These are phyloP conservation scores for Loriculus beryllinus DNA, from an alignment of 2,797 vertebrate genomes.

Conservation along the genomic window DNA sequence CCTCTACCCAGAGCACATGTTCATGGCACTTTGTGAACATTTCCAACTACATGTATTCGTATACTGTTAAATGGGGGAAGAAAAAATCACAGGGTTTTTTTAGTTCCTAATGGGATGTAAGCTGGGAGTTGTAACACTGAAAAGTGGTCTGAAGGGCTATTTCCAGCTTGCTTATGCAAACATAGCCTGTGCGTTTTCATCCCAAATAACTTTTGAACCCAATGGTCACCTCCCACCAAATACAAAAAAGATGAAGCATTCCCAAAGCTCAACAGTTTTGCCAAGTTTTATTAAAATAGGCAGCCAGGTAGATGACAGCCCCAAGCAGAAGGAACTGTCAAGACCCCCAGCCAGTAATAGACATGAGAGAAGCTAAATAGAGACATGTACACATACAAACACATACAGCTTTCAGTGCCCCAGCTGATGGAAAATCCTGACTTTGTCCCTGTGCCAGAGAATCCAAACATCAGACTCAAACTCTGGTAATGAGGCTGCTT, in stretches of 20 bases:
- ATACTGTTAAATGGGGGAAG: background rate
- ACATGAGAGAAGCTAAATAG: background rate
- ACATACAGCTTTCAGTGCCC: background rate
- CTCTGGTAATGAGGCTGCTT: constrained; percentile 12
- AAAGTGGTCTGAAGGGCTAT: background rate
- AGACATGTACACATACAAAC: accelerated
- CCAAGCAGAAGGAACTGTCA: background rate
- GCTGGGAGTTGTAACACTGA: background rate
- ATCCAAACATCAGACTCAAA: background rate
- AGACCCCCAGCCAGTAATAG: background rate
- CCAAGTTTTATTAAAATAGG: background rate
- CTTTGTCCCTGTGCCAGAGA: background rate
- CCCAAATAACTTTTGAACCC: background rate
- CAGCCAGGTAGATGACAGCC: background rate
- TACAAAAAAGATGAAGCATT: background rate
- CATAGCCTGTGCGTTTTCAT: background rate
- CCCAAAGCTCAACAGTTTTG: background rate
- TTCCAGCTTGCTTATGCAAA: background rate
- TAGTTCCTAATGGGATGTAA: background rate
- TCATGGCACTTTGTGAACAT: background rate
- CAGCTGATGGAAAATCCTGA: constrained; percentile 10
- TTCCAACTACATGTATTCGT: background rate
- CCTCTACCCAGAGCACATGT: background rate
- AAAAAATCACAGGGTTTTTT: background rate
- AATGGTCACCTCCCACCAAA: background rate